Conservation (phyloP, 1,140 invertebrate species). For the Aphelinus certus region DNA sequence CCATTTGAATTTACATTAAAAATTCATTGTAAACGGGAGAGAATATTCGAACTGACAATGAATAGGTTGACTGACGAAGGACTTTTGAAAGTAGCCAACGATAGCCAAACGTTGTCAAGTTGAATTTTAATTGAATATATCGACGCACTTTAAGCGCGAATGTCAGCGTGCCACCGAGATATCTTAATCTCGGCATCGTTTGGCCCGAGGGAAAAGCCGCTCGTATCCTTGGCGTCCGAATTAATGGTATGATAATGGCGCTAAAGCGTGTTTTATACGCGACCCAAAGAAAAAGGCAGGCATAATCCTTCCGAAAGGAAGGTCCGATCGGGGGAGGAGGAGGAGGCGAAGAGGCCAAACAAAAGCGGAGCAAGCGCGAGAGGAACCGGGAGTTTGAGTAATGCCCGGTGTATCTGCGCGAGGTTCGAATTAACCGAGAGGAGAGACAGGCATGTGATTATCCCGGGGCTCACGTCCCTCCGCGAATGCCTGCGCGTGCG, state of each 20-base stretch:
- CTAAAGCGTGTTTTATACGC: conserved; percentile 17
- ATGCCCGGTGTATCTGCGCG: conserved; percentile 28
- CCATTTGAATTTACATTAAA: too few relatives aligned
- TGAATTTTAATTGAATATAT: too few relatives aligned
- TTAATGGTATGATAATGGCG: conserved; percentile 32
- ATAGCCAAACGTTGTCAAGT: too few relatives aligned
- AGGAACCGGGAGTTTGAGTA: conserved; percentile 22
- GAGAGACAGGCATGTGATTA: conserved; percentile 35
- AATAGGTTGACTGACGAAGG: too few relatives aligned
- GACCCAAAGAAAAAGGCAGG: conserved; percentile 15
- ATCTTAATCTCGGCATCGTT: background rate
- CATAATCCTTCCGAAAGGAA: conserved; percentile 31
- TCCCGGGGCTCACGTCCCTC: background rate
- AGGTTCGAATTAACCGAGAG: conserved; percentile 36
- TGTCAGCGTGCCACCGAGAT: background rate
- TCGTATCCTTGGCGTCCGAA: conserved; percentile 3
- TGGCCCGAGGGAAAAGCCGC: background rate
- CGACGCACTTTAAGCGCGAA: too few relatives aligned
- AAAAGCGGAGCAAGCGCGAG: background rate
- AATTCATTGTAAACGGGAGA: too few relatives aligned
- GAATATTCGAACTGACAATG: too few relatives aligned
- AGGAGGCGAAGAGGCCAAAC: background rate
- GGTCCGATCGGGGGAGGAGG: background rate
- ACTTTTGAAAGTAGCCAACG: too few relatives aligned
- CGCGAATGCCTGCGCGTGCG: conserved; percentile 17